phyloP scores from a whole-genome alignment of 64 coral and sea anemone species.

The Dendrophyllia cribrosa region DNA sequence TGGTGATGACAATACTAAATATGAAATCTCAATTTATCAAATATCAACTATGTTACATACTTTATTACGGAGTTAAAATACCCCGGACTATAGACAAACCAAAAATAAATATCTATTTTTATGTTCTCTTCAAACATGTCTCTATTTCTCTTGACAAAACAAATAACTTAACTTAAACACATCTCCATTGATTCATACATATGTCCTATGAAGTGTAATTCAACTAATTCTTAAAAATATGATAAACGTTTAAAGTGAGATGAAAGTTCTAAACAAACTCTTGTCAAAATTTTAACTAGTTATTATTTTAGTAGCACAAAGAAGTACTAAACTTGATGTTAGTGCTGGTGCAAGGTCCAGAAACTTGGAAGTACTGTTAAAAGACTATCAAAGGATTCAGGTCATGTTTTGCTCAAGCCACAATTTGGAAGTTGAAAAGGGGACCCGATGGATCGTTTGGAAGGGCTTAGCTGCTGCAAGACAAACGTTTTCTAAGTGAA shows the following conservation, averaged over 20 bases:
- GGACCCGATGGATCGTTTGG: no score
- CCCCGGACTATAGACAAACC: neutral
- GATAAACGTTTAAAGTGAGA: neutral
- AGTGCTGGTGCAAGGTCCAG: neutral
- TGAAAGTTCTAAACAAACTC: neutral
- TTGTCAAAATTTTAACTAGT: neutral
- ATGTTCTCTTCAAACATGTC: neutral
- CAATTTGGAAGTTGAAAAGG: no score
- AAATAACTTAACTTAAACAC: constrained; percentile 14
- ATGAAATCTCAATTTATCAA: neutral
- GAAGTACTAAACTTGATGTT: neutral
- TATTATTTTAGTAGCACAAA: neutral
- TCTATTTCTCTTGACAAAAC: constrained; percentile 12
- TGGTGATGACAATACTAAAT: constrained; percentile 12
- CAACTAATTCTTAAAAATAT: neutral
- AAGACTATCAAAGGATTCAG: no score
- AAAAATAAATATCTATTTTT: constrained; percentile 57
- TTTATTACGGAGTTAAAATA: constrained; percentile 7
- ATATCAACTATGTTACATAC: neutral
- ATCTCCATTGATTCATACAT: constrained; percentile 16
- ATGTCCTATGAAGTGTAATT: neutral
- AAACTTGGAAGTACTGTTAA: neutral
- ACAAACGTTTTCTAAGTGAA: no score
- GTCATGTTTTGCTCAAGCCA: no score
- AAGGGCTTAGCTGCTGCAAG: no score